phyloP scores from a whole-genome alignment of 2,113 vertebrate species.

The Plestiodon gilberti region DNA sequence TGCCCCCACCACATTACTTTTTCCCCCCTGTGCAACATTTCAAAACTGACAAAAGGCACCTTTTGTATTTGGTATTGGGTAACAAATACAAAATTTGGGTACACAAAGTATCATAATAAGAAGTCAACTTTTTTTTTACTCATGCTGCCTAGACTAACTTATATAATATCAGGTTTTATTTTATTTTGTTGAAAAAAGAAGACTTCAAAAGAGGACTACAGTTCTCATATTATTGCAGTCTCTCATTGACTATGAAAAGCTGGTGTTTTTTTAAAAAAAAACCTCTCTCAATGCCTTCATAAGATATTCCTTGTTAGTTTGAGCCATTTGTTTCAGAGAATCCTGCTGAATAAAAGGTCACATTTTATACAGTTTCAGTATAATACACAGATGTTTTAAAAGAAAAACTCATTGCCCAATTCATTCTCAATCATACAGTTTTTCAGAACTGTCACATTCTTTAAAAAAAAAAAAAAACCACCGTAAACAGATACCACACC shows the following conservation, averaged over 20 bases:
- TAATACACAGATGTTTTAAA: background rate
- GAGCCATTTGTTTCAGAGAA: background rate
- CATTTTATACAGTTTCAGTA: background rate
- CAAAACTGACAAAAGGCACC: background rate
- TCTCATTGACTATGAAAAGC: background rate
- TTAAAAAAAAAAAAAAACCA: background rate
- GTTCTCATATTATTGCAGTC: background rate
- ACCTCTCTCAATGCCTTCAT: too few species aligned
- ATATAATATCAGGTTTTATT: too few species aligned
- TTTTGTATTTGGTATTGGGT: background rate
- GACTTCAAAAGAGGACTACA: background rate
- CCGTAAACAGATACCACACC: background rate
- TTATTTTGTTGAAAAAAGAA: background rate
- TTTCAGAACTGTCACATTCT: background rate
- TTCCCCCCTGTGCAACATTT: background rate
- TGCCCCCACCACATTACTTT: background rate
- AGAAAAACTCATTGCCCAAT: background rate
- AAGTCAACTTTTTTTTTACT: too few species aligned
- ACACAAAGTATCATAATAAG: too few species aligned
- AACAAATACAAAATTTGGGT: too few species aligned
- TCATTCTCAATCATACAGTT: background rate
- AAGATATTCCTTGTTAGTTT: background rate
- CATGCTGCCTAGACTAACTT: background rate
- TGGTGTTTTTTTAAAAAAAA: background rate
- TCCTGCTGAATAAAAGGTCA: background rate